phyloP scores from a whole-genome alignment of 1,140 invertebrate genomes.

The Theocolax elegans region DNA sequence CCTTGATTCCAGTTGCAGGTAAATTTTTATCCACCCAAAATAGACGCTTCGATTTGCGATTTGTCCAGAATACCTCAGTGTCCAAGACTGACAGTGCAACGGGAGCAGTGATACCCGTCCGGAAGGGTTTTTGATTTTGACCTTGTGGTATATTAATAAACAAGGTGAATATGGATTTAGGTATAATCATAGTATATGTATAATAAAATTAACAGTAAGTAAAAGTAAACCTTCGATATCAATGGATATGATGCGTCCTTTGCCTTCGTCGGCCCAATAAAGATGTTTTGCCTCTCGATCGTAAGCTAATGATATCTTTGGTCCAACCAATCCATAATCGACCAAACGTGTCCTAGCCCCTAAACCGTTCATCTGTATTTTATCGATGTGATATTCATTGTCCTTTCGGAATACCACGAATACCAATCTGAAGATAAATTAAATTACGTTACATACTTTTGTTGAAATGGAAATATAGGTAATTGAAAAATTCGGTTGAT shows the following conservation, averaged over 20 bases:
- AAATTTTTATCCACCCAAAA: constrained; percentile 72
- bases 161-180: too few relatives aligned
- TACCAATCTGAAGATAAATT: constrained; percentile 68
- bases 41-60: constrained; percentile 53
- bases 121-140: constrained; percentile 51
- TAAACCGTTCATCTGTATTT: constrained; percentile 70
- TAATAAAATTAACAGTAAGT: too few relatives aligned
- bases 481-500: too few relatives aligned
- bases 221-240: constrained; percentile 65
- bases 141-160: constrained; percentile 48
- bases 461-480: too few relatives aligned
- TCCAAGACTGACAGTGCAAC: constrained; percentile 69
- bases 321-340: constrained; percentile 67
- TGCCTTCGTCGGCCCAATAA: constrained; percentile 70
- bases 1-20: constrained; percentile 57
- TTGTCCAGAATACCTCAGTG: constrained; percentile 69
- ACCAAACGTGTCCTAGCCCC: constrained; percentile 64
- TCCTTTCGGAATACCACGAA: constrained; percentile 71
- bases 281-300: constrained; percentile 66
- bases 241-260: constrained; percentile 69
- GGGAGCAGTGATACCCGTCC: constrained; percentile 58
- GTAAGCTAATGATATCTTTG: constrained; percentile 68
- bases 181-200: too few relatives aligned
- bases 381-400: constrained; percentile 70
- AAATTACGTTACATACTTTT: too few relatives aligned